Percentiles rank a stretch among this genome's conserved stretches.
Evolutionary conservation across 2,888 invertebrate genomes (phyloP).

Genomic region (Tubulanus polymorphus): DNA sequence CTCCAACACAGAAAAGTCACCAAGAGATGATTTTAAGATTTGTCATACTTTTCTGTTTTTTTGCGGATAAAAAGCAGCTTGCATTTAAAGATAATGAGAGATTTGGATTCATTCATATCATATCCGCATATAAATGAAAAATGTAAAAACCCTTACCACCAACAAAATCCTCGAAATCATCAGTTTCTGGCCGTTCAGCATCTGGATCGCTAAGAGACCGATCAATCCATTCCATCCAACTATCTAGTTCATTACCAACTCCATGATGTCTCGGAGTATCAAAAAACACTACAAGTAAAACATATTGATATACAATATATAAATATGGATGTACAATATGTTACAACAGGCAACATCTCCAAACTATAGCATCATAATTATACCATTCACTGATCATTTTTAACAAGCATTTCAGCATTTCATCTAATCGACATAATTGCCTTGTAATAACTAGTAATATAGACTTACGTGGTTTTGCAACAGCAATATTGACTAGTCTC

Average conservation of each 20-base stretch:
- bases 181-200: constrained; percentile 35
- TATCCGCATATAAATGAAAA: too few relatives aligned
- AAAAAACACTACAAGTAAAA: neutral
- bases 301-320: neutral
- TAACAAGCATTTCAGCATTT: neutral
- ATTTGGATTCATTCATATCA: neutral
- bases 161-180: constrained; percentile 45
- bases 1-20: too few relatives aligned
- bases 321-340: too few relatives aligned
- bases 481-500: constrained; percentile 48
- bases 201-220: constrained; percentile 47
- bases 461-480: constrained; percentile 47
- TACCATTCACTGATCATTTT: neutral
- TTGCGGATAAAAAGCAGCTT: too few relatives aligned
- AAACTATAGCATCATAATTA: too few relatives aligned
- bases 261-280: constrained; percentile 50
- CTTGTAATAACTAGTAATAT: neutral
- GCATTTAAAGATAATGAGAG: neutral
- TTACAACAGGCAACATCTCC: too few relatives aligned
- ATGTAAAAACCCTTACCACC: constrained; percentile 32
- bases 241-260: constrained; percentile 51
- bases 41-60: too few relatives aligned
- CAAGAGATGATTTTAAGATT: too few relatives aligned
- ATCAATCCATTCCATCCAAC: constrained; percentile 55
- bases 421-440: neutral